Evolutionary conservation across 1,140 invertebrate genomes (phyloP), one percentile per base, ranked within the genome.

Genomic region (Lucilia sericata): DNA sequence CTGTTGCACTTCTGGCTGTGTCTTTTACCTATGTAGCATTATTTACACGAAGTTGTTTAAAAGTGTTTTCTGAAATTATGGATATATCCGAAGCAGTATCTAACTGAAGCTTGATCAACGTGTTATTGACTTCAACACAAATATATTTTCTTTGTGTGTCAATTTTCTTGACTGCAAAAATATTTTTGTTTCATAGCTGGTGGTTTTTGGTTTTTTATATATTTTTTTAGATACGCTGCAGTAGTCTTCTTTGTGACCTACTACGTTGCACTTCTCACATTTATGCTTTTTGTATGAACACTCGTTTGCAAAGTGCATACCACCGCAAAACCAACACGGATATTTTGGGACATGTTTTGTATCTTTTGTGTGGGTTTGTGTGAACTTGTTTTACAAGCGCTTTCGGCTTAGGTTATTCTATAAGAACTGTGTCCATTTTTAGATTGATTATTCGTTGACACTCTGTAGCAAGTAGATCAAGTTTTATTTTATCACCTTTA

Each of bases 401-500:
- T 19, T 60, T n/a, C 9, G 60, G 19, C n/a, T 65, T 65, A 65
- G 60, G 9, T 19, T 65, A 78, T 78, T 76, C 83, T 30, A 83
- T n/a, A 17, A 83, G 47, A 25, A 47, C 47, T n/a, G n/a, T n/a
- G n/a, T n/a, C n/a, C n/a, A n/a, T n/a, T n/a, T n/a, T n/a, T n/a
- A n/a, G n/a, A n/a, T n/a, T 51, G 74, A 81, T 70, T 2, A 84
- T 36, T 10, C 84, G 81, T 47, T 84, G 36, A 47, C 80, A 84
- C 49, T 84, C 70, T 10, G 4, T 60, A 5, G n/a, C n/a, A n/a
- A n/a, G 36, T 36, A 4, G 25, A 30, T 55, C 76, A 8, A 84
- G 25, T 13, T 2, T 70, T 17, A 83, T 36, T 21, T 76, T 74
- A 19, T 60, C 30, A n/a, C 60, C 80, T 25, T 84, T 70, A 14